These are phyloP conservation scores for Myotis vivesi DNA, from an alignment of 2,797 vertebrate species.

Conservation along the genomic window DNA sequence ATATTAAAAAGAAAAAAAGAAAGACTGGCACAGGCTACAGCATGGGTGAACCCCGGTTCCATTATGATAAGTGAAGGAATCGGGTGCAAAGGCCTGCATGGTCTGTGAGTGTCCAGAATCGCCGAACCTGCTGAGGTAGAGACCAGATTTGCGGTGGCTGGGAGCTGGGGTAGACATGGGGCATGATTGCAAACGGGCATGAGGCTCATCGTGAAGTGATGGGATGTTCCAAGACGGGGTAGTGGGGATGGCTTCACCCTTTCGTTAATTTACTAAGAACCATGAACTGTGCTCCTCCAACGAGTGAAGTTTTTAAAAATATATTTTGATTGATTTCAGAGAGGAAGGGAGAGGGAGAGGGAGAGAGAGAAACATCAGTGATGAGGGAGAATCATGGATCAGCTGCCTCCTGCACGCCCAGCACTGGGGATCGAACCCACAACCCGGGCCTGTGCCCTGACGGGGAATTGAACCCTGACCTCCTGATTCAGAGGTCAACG, in stretches of 20 bases:
- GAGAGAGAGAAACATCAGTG: too few species aligned
- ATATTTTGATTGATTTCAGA: too few species aligned
- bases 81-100: not conserved
- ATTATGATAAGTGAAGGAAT: not conserved
- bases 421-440: too few species aligned
- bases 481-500: too few species aligned
- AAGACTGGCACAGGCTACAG: accelerated
- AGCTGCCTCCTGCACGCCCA: too few species aligned
- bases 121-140: not conserved
- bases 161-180: accelerated
- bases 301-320: not conserved
- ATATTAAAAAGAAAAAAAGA: too few species aligned
- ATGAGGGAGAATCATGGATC: too few species aligned
- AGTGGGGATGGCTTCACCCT: not conserved
- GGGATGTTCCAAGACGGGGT: not conserved
- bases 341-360: too few species aligned
- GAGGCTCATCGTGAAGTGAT: not conserved
- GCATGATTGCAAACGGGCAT: not conserved
- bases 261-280: not conserved
- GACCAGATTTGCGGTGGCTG: not conserved
- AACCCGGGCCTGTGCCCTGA: too few species aligned
- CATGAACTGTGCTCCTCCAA: not conserved
- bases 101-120: not conserved
- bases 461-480: too few species aligned
- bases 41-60: not conserved